Conservation (phyloP, 2,797 vertebrate genomes). For the Liasis olivaceus region DNA sequence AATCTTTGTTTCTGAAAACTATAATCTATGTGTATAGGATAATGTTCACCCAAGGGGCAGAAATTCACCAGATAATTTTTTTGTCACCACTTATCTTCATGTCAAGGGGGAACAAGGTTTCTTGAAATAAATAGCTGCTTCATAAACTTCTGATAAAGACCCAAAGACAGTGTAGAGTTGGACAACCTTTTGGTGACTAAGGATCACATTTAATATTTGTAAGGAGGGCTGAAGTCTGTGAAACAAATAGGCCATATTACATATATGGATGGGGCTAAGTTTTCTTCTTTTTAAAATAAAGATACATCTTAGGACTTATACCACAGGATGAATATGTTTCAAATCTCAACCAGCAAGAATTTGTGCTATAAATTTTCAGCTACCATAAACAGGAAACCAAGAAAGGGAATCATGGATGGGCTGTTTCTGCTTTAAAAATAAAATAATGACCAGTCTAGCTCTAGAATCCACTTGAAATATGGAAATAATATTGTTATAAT, state of each 20-base stretch:
- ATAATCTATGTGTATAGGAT: not conserved
- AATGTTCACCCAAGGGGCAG: not conserved
- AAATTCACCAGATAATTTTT: not conserved
- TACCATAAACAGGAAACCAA: not conserved
- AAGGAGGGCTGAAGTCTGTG: not conserved
- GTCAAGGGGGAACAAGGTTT: not conserved
- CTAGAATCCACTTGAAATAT: not conserved
- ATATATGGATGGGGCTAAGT: not conserved
- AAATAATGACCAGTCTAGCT: not conserved
- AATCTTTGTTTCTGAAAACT: not conserved
- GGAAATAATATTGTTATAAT: not conserved
- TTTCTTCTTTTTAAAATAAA: not conserved
- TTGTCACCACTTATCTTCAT: not conserved
- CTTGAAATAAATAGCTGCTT: not conserved
- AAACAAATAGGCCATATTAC: not conserved
- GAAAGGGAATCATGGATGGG: not conserved
- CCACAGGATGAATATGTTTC: not conserved
- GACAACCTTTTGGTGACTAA: not conserved
- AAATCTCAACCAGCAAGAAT: not conserved
- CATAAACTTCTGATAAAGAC: not conserved
- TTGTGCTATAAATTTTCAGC: not conserved
- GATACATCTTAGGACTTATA: not conserved
- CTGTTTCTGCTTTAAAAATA: not conserved
- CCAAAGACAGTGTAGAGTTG: not conserved
- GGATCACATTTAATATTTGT: not conserved